Evolutionary conservation across 2,113 vertebrate genomes (phyloP).

Genomic region (Aptenodytes patagonicus): DNA sequence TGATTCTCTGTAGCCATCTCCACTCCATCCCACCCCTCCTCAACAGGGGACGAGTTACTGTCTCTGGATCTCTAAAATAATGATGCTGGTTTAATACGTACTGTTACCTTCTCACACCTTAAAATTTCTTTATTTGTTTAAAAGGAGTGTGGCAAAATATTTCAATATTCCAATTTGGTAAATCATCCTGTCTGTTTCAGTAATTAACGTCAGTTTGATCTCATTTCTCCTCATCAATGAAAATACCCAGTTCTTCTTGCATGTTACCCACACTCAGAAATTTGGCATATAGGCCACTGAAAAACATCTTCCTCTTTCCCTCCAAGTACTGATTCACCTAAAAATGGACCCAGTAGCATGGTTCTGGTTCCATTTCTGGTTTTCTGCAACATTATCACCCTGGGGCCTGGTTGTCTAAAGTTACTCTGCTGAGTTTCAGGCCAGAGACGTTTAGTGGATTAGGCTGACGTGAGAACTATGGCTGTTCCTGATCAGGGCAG

Average conservation of each 20-base stretch:
- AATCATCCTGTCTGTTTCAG: neutral
- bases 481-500: neutral
- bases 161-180: neutral
- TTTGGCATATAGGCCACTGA: neutral
- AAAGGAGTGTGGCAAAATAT: neutral
- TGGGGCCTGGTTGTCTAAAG: neutral
- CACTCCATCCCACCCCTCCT: neutral
- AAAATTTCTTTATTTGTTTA: neutral
- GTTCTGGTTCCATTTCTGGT: neutral
- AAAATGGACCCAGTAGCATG: neutral
- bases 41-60: neutral
- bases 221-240: neutral
- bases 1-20: neutral
- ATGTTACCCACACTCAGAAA: neutral
- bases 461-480: neutral
- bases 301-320: neutral
- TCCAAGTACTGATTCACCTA: neutral
- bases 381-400: neutral
- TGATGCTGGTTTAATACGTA: neutral
- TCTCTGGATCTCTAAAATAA: neutral
- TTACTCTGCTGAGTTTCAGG: neutral
- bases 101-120: neutral
- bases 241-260: neutral
- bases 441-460: neutral
- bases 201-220: neutral